Conservation (phyloP, 2,888 invertebrate genomes). For the Ichneumon xanthorius region DNA sequence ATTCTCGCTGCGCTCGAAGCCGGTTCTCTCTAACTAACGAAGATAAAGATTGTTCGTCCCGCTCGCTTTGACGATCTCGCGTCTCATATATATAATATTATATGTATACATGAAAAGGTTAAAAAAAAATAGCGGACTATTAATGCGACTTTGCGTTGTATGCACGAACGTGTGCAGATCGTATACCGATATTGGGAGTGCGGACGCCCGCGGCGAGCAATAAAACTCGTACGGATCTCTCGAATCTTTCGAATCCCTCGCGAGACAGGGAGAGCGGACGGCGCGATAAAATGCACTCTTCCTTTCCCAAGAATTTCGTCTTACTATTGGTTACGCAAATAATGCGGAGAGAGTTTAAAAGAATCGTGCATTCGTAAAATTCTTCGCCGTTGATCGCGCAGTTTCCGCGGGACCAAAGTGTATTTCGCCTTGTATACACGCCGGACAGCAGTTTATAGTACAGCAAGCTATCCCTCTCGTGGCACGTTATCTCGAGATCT, state of each 20-base stretch:
- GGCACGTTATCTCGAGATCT: slow-evolving; percentile 64
- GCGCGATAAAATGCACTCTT: slow-evolving; percentile 15
- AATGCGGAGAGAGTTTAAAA: slow-evolving; percentile 74
- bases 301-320: slow-evolving; percentile 77
- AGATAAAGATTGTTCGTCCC: slow-evolving; percentile 35
- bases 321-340: slow-evolving; percentile 81
- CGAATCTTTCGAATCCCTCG: slow-evolving; percentile 22
- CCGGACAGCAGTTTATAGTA: slow-evolving; percentile 43
- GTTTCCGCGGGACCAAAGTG: neutral
- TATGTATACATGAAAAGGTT: slow-evolving; percentile 21
- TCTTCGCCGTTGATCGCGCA: slow-evolving; percentile 31
- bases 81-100: slow-evolving; percentile 25
- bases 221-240: slow-evolving; percentile 77
- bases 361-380: slow-evolving; percentile 45
- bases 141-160: slow-evolving; percentile 28
- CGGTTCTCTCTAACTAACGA: slow-evolving; percentile 19
- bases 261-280: neutral
- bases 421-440: slow-evolving; percentile 24
- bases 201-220: slow-evolving; percentile 76
- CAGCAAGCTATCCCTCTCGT: slow-evolving; percentile 55
- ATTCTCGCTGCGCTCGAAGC: neutral
- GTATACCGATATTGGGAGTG: slow-evolving; percentile 65
- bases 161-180: slow-evolving; percentile 48
- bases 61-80: slow-evolving; percentile 35
- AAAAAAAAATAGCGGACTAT: slow-evolving; percentile 16